These are phyloP conservation scores for Nebria ingens DNA, from an alignment of 1,140 invertebrate genomes.

Conservation along the genomic window DNA sequence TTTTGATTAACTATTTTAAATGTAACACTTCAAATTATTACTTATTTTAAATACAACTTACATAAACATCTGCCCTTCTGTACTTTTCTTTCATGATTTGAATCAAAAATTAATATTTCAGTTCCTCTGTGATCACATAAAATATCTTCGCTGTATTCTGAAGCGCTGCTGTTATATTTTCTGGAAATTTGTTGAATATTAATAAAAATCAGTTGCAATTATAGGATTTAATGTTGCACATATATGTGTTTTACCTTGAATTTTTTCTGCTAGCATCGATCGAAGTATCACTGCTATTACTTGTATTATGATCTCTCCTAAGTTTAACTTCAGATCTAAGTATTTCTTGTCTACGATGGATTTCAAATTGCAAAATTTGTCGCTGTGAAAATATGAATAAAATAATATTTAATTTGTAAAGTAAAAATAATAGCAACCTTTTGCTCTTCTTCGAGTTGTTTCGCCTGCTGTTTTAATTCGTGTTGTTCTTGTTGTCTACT, in stretches of 20 bases:
- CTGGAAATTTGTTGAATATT: constrained; percentile 5
- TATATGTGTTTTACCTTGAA: constrained; percentile 26
- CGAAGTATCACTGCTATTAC: constrained; percentile 14
- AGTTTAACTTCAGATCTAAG: constrained; percentile 45
- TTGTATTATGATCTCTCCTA: constrained; percentile 19
- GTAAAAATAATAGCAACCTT: background rate
- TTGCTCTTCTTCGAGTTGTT: constrained; percentile 45
- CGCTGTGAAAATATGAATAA: constrained; percentile 35
- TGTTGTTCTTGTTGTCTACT: constrained; percentile 49
- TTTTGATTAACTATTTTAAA: constrained; percentile 32
- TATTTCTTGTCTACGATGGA: constrained; percentile 53
- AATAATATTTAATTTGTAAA: background rate
- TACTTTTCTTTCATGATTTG: constrained; percentile 41
- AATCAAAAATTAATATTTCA: constrained; percentile 42
- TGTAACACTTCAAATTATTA: constrained; percentile 14
- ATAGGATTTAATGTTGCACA: constrained; percentile 22
- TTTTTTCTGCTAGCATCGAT: constrained; percentile 24
- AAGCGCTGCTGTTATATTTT: constrained; percentile 18
- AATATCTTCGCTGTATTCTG: constrained; percentile 35
- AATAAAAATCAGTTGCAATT: background rate
- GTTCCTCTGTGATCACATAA: constrained; percentile 42
- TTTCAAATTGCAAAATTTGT: constrained; percentile 56
- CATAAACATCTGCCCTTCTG: constrained; percentile 46
- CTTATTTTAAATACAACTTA: too few relatives aligned
- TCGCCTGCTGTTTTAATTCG: constrained; percentile 44